phyloP scores from a whole-genome alignment of 2,888 invertebrate species.

The Gnatocerus cornutus region DNA sequence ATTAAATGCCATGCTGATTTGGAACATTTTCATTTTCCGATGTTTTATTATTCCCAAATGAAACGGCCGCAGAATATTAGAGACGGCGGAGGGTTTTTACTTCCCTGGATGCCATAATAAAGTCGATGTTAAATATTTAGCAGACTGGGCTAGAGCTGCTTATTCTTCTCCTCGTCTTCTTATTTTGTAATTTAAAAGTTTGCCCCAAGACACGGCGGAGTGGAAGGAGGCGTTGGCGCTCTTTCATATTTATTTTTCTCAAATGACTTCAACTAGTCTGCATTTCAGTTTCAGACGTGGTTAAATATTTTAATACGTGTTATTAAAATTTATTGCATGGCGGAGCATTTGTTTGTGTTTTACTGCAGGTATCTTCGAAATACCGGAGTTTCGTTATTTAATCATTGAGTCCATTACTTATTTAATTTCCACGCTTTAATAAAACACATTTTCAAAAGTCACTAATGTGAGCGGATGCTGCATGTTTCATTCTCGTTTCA shows the following conservation, averaged over 20 bases:
- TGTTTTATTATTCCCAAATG: constrained; percentile 63
- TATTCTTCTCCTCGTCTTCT: constrained; percentile 61
- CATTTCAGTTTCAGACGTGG: constrained; percentile 59
- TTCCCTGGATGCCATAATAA: constrained; percentile 62
- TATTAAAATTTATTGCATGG: constrained; percentile 58
- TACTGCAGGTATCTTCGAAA: constrained; percentile 32
- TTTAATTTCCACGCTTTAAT: constrained; percentile 14
- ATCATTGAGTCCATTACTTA: constrained; percentile 29
- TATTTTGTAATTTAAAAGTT: constrained; percentile 68
- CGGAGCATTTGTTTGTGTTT: constrained; percentile 44
- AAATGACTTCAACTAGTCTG: constrained; percentile 58
- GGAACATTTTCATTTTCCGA: constrained; percentile 59
- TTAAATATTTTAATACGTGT: constrained; percentile 63
- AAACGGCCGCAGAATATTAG: constrained; percentile 61
- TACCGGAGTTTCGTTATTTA: constrained; percentile 28
- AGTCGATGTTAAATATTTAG: constrained; percentile 67
- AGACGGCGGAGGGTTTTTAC: constrained; percentile 58
- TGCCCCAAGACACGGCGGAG: constrained; percentile 61
- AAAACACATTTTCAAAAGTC: constrained; percentile 24
- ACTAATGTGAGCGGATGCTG: neutral
- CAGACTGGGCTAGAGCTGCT: constrained; percentile 62
- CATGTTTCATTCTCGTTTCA: constrained; percentile 1
- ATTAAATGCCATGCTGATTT: constrained; percentile 55
- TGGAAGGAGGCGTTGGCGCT: constrained; percentile 52
- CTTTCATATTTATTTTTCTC: constrained; percentile 65